A percentile compares a stretch with the other conserved stretches of the same genome.
Evolutionary conservation across 2,113 vertebrate species (phyloP).

Genomic region (Amphiprion percula): DNA sequence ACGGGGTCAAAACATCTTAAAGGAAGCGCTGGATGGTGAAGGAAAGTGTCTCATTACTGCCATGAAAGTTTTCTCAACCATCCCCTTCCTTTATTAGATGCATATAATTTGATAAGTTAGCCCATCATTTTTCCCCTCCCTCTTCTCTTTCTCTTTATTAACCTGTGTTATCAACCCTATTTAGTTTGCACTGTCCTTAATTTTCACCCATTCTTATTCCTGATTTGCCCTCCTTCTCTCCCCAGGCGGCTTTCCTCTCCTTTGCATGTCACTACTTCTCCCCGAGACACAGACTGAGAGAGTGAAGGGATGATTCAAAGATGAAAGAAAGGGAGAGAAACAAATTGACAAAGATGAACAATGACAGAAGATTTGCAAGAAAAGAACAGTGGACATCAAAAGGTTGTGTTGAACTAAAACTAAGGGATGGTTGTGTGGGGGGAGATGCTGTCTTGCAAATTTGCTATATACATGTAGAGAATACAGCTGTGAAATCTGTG

Average conservation of each 20-base stretch:
- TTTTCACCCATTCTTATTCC: constrained; percentile 64
- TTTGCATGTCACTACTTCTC: constrained; percentile 83
- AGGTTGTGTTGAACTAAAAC: constrained; percentile 46
- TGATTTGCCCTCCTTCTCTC: constrained; percentile 77
- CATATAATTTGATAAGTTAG: constrained; percentile 50
- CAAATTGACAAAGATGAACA: constrained; percentile 69
- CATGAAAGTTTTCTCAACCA: constrained; percentile 41
- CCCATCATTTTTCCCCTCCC: constrained; percentile 21
- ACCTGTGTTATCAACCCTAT: constrained; percentile 44
- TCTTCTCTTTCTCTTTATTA: constrained; percentile 29
- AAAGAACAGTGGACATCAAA: constrained; percentile 66
- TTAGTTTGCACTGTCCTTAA: constrained; percentile 58
- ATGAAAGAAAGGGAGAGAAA: constrained; percentile 65
- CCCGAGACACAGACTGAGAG: constrained; percentile 81
- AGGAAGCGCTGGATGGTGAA: constrained; percentile 61
- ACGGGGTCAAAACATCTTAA: constrained; percentile 43
- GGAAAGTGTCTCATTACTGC: constrained; percentile 66
- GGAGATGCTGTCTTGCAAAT: constrained; percentile 36
- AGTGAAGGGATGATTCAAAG: constrained; percentile 72
- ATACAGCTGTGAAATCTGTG: constrained; percentile 39
- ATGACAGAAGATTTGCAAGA: constrained; percentile 68
- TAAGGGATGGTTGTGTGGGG: constrained; percentile 30
- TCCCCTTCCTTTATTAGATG: constrained; percentile 48
- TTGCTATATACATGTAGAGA: constrained; percentile 38
- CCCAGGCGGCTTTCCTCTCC: constrained; percentile 82